These are phyloP conservation scores for Stegodyphus mimosarum DNA, from an alignment of 1,140 invertebrate species.

Conservation along the genomic window DNA sequence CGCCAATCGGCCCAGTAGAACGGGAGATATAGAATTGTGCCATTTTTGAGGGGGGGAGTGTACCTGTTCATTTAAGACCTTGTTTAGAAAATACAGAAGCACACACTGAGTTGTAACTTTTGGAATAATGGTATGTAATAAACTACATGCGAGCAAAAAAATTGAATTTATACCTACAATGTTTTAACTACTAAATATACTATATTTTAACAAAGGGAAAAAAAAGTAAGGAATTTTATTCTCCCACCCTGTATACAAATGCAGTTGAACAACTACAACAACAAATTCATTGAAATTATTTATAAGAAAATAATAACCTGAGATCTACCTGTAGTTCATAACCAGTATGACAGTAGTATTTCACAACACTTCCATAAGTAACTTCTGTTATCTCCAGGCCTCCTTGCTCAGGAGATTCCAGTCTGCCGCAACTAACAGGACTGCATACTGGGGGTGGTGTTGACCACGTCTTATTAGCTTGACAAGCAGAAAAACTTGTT, in stretches of 20 bases:
- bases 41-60: too few species aligned
- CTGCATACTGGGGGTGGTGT: constrained; percentile 63
- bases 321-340: constrained; percentile 62
- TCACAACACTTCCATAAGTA: constrained; percentile 57
- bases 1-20: too few species aligned
- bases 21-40: too few species aligned
- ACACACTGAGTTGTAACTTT: too few species aligned
- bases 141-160: too few species aligned
- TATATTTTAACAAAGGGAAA: too few species aligned
- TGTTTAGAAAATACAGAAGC: too few species aligned
- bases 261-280: neutral
- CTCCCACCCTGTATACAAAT: neutral
- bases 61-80: too few species aligned
- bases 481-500: constrained; percentile 63
- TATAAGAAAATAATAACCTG: constrained; percentile 7
- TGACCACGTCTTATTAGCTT: constrained; percentile 66
- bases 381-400: constrained; percentile 56
- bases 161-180: too few species aligned
- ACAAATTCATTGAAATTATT: neutral
- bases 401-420: constrained; percentile 62
- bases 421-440: constrained; percentile 62
- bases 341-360: constrained; percentile 62
- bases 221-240: too few species aligned
- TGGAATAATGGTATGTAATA: too few species aligned
- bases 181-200: too few species aligned